These are phyloP conservation scores for Embiotoca jacksoni DNA, from an alignment of 2,113 vertebrate species.

Conservation along the genomic window DNA sequence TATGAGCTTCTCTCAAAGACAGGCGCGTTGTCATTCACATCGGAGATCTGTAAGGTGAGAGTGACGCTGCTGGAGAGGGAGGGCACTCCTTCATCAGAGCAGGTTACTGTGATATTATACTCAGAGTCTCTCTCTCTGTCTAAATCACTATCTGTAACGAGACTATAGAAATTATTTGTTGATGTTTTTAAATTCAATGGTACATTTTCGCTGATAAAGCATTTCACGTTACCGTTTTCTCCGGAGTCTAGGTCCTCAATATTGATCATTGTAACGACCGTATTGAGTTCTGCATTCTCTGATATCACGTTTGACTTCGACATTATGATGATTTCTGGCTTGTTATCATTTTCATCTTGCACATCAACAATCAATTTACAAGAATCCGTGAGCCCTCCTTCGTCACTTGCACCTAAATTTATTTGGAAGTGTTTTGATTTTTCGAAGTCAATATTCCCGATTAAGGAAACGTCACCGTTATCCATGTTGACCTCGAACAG, in stretches of 20 bases:
- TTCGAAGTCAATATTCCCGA: conserved; percentile 80
- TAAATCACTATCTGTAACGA: conserved; percentile 7
- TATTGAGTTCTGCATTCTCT: background rate
- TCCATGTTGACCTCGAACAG: conserved; percentile 68
- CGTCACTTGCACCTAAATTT: conserved; percentile 78
- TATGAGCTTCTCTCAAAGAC: conserved; percentile 26
- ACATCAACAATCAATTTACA: conserved; percentile 82
- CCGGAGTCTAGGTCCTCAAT: background rate
- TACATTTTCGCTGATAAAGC: background rate
- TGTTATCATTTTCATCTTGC: conserved; percentile 75
- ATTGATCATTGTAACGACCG: conserved; percentile 17
- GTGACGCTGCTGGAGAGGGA: conserved; percentile 30
- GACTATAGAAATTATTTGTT: background rate
- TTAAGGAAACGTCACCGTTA: conserved; percentile 71
- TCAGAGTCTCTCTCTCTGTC: conserved; percentile 8
- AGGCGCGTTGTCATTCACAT: conserved; percentile 9
- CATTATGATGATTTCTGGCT: conserved; percentile 68
- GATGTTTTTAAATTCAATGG: conserved; percentile 4
- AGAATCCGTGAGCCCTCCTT: conserved; percentile 66
- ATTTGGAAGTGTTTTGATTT: conserved; percentile 63
- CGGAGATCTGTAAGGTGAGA: conserved; percentile 21
- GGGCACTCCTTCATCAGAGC: conserved; percentile 15
- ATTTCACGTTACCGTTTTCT: background rate
- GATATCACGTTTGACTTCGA: conserved; percentile 55
- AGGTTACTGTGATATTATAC: conserved; percentile 20